Conservation (phyloP, 2,797 vertebrate species). For the Acanthis flammea region DNA sequence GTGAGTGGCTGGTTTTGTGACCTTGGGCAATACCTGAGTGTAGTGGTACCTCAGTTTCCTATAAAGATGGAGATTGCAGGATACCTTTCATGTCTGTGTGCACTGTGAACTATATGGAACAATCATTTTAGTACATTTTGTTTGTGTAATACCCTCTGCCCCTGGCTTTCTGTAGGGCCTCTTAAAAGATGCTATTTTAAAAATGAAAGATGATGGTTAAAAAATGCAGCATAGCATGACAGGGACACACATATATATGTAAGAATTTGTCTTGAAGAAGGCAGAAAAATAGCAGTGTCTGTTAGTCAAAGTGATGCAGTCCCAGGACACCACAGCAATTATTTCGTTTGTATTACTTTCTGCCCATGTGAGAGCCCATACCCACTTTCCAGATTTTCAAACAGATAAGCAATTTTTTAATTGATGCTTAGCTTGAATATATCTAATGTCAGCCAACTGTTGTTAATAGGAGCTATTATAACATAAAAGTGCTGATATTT, state of each 20-base stretch:
- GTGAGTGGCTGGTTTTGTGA: slow-evolving; percentile 2
- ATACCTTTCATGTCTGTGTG: not conserved
- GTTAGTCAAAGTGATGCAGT: slow-evolving; percentile 68
- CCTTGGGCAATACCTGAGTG: slow-evolving; percentile 7
- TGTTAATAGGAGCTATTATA: slow-evolving; percentile 74
- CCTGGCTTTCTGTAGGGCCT: not conserved
- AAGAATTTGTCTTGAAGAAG: slow-evolving; percentile 33
- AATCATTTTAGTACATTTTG: not conserved
- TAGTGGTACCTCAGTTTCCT: slow-evolving; percentile 54
- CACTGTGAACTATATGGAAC: not conserved
- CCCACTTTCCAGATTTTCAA: slow-evolving; percentile 65
- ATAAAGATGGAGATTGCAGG: not conserved
- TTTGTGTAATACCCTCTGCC: not conserved
- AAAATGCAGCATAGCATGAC: slow-evolving; percentile 12
- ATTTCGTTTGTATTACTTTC: slow-evolving; percentile 66
- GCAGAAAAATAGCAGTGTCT: slow-evolving; percentile 55
- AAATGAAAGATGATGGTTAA: slow-evolving; percentile 26
- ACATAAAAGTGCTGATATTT: slow-evolving; percentile 71
- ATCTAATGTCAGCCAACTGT: slow-evolving; percentile 73
- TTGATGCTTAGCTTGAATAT: slow-evolving; percentile 69
- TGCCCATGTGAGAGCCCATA: slow-evolving; percentile 39
- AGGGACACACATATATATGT: not conserved
- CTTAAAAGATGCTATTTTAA: slow-evolving; percentile 3
- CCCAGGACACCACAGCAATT: slow-evolving; percentile 64
- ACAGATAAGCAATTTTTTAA: slow-evolving; percentile 75